Evolutionary conservation across 2,113 vertebrate genomes (phyloP).

Genomic region (Python bivittatus): DNA sequence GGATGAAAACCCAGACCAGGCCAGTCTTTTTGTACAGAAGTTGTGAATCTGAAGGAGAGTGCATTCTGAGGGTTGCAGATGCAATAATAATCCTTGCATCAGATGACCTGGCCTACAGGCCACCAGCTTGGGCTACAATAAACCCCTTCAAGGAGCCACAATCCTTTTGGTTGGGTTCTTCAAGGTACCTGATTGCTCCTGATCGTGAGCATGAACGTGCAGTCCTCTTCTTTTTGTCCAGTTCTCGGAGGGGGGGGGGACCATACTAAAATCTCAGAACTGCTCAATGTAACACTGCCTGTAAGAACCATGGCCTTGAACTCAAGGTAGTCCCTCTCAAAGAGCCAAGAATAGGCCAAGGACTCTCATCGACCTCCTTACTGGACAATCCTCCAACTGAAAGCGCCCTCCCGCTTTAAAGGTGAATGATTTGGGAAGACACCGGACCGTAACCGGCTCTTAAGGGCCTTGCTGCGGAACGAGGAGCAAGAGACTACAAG

Average conservation of each 20-base stretch:
- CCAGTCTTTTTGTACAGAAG: neutral
- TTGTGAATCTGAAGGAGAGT: neutral
- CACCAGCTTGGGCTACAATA: neutral
- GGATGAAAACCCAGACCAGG: neutral
- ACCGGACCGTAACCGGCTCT: no score
- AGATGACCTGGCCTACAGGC: neutral
- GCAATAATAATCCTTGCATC: neutral
- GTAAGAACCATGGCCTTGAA: neutral
- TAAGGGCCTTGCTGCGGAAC: neutral
- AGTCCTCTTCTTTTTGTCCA: neutral
- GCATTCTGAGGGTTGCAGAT: neutral
- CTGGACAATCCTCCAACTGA: neutral
- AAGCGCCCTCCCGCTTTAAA: neutral
- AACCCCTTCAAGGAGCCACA: neutral
- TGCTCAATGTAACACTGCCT: neutral
- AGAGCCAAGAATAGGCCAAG: neutral
- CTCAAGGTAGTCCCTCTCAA: neutral
- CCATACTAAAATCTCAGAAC: neutral
- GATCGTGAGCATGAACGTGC: neutral
- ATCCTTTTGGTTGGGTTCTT: neutral
- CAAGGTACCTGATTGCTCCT: neutral
- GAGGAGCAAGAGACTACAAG: no score
- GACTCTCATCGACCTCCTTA: neutral
- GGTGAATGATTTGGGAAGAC: neutral
- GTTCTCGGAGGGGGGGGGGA: neutral